Conservation (phyloP, 2,888 invertebrate genomes). For the Euphydryas editha region DNA sequence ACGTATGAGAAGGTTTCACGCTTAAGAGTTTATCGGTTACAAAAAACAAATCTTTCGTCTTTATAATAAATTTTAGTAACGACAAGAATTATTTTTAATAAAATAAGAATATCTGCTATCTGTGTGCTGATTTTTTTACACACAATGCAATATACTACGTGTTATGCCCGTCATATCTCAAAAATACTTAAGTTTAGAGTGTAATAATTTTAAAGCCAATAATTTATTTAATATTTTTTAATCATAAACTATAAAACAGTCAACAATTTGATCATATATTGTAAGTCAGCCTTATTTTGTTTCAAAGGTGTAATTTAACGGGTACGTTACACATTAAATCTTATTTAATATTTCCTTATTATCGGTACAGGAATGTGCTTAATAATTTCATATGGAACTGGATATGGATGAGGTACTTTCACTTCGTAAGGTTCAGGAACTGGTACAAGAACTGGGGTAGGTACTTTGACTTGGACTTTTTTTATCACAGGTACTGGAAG, state of each 20-base stretch:
- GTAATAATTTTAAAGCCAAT: not conserved
- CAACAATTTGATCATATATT: conserved; percentile 4
- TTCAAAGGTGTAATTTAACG: not conserved
- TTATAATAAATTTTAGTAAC: no score
- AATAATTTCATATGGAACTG: conserved; percentile 53
- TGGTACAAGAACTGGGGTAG: conserved; percentile 54
- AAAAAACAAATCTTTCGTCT: no score
- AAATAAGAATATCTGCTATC: no score
- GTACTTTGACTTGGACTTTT: conserved; percentile 48
- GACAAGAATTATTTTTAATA: no score
- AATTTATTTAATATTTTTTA: not conserved
- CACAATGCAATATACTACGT: no score
- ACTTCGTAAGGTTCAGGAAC: conserved; percentile 55
- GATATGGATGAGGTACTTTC: conserved; percentile 52
- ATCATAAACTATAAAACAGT: conserved; percentile 1
- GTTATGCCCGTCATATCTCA: no score
- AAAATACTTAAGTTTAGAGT: no score
- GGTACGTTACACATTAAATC: no score
- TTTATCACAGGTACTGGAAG: conserved; percentile 49
- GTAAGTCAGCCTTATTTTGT: conserved; percentile 13
- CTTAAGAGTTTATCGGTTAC: no score
- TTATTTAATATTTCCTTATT: conserved; percentile 43
- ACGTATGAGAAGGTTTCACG: no score
- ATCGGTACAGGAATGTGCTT: conserved; percentile 51
- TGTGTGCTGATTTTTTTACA: no score